These are phyloP conservation scores for Rhinogobio ventralis DNA, from an alignment of 2,797 vertebrate genomes.

Conservation along the genomic window DNA sequence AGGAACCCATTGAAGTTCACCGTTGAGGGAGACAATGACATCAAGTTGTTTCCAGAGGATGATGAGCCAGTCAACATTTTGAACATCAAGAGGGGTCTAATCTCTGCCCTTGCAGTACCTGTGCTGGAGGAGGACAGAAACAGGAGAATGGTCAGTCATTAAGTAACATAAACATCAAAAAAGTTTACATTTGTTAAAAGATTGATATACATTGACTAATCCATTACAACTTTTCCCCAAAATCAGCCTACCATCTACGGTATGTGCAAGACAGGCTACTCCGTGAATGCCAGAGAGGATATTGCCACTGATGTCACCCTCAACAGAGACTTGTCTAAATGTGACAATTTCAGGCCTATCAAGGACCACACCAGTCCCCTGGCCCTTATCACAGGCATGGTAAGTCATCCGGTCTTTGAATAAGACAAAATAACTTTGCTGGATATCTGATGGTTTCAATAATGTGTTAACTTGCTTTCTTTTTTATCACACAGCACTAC, in stretches of 20 bases:
- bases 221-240: neutral
- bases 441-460: neutral
- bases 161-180: neutral
- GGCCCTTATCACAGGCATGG: constrained; percentile 89
- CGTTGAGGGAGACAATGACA: constrained; percentile 77
- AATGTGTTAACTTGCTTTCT: neutral
- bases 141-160: constrained; percentile 71
- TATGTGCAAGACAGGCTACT: constrained; percentile 83
- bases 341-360: constrained; percentile 85
- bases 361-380: constrained; percentile 87
- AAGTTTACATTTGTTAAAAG: neutral
- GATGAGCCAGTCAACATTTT: constrained; percentile 86
- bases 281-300: constrained; percentile 78
- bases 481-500: constrained; percentile 73
- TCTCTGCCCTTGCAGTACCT: constrained; percentile 89
- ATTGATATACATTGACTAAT: neutral
- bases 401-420: constrained; percentile 67
- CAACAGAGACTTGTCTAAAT: constrained; percentile 84
- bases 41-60: constrained; percentile 87
- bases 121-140: constrained; percentile 77
- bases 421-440: neutral
- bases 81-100: constrained; percentile 95
- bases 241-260: constrained; percentile 91
- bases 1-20: constrained; percentile 79
- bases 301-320: constrained; percentile 84